phyloP scores from a whole-genome alignment of 2,888 invertebrate species.

The Microchrysa polita region DNA sequence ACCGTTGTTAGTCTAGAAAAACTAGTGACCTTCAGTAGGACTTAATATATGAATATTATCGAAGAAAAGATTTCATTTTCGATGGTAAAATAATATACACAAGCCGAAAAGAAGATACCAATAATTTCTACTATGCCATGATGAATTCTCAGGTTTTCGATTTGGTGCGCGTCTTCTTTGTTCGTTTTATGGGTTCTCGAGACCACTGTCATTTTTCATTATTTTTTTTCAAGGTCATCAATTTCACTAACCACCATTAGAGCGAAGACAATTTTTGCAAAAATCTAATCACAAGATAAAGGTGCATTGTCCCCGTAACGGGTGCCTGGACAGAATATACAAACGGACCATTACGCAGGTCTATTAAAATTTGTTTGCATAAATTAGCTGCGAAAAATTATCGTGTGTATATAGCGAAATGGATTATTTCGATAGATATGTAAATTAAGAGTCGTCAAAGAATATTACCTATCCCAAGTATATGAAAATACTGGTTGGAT shows the following conservation, averaged over 20 bases:
- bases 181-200: background rate
- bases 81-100: slow-evolving; percentile 21
- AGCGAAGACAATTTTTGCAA: background rate
- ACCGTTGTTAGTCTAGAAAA: slow-evolving; percentile 39
- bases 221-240: slow-evolving; percentile 4
- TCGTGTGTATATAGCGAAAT: too few relatives aligned
- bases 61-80: background rate
- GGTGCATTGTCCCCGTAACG: slow-evolving; percentile 23
- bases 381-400: background rate
- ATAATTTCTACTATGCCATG: background rate
- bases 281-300: background rate
- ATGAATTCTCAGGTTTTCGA: background rate
- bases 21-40: slow-evolving; percentile 27
- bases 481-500: background rate
- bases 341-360: background rate
- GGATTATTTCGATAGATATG: background rate
- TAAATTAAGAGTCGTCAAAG: background rate
- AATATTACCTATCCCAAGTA: background rate
- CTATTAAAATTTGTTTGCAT: background rate
- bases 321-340: slow-evolving; percentile 3
- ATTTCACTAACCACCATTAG: background rate
- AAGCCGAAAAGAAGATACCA: background rate
- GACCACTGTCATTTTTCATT: background rate
- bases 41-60: slow-evolving; percentile 7
- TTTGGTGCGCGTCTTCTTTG: background rate